phyloP scores from a whole-genome alignment of 1,140 invertebrate species.

The Dolichoris vasculosae region DNA sequence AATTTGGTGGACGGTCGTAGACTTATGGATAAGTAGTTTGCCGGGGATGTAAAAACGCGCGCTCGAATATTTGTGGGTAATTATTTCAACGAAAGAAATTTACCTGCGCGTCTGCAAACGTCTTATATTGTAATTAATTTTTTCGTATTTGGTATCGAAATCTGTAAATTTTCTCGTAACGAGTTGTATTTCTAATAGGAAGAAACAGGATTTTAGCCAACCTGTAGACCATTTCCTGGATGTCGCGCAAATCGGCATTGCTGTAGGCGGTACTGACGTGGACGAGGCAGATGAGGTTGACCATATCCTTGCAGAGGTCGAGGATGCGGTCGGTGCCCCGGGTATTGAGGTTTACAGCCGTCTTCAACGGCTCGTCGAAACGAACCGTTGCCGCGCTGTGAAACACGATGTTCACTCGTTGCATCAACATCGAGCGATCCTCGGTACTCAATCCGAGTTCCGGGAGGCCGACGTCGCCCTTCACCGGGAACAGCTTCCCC shows the following conservation, averaged over 20 bases:
- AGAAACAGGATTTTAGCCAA: conserved; percentile 40
- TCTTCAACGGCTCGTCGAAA: conserved; percentile 82
- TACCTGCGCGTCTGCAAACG: too few species aligned
- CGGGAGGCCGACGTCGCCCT: conserved; percentile 81
- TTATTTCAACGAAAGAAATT: too few species aligned
- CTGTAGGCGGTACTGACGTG: conserved; percentile 93
- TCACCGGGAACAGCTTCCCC: conserved; percentile 85
- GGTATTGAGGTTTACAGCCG: conserved; percentile 83
- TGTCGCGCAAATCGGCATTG: conserved; percentile 82
- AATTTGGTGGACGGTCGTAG: background rate
- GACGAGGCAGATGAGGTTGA: conserved; percentile 82
- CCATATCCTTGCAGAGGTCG: conserved; percentile 81
- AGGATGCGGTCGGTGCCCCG: conserved; percentile 81
- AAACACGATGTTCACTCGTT: conserved; percentile 90
- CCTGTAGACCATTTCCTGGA: conserved; percentile 84
- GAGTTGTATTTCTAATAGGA: too few species aligned
- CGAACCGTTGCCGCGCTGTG: conserved; percentile 93
- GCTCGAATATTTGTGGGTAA: too few species aligned
- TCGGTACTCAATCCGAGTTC: conserved; percentile 79
- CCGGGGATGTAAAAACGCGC: background rate
- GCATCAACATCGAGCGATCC: conserved; percentile 77
- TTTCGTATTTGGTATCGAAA: too few species aligned
- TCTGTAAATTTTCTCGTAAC: too few species aligned
- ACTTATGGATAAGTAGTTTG: background rate
- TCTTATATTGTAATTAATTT: too few species aligned